Evolutionary conservation across 2,113 vertebrate genomes (phyloP), one percentile per base, ranked within the genome.

Genomic region (Odobenus rosmarus): DNA sequence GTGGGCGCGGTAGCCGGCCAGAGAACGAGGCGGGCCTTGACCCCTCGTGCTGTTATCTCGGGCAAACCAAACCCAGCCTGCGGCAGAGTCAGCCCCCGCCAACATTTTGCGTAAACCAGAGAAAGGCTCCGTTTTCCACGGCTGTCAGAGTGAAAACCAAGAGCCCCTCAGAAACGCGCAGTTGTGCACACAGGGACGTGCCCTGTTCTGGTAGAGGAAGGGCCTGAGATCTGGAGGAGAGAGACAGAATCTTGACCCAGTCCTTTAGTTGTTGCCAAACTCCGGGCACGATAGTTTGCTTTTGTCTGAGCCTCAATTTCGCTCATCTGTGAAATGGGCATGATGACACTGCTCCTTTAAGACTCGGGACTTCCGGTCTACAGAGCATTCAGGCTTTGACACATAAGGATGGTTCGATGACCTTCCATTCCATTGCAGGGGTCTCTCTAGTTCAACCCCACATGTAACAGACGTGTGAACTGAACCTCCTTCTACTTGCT

Each of bases 291-390:
- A 83, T 1, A 15, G 1, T 71, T 55, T 33, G 28, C 92, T 79
- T 83, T 79, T 83, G 76, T 21, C 12, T 39, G 31, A 71, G 64
- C 23, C 42, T 88, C 18, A 0, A 0, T 55, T 61, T 24, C 21
- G 10, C 12, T 57, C 13, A 15, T 24, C 64, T 82, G 49, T 83
- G 59, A 74, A 57, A 28, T 28, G n/a, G 57, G 24, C 57, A 4
- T 1, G 6, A 33, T 0, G 3, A 4, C 3, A 8, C 23, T 14
- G 5, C 39, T 80, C 23, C 18, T 11, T 0, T 26, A 13, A 39
- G 64, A 36, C 7, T 51, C 59, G 7, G 6, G 91, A 61, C 36
- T 6, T 84, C n/a, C 31, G 46, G 18, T 21, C 4, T 1, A 9
- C 4, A 76, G 15, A 31, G 42, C 9, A 3, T 0, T 0, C 24